Conservation (phyloP, 23 tunicate species). For the Styela clava region DNA sequence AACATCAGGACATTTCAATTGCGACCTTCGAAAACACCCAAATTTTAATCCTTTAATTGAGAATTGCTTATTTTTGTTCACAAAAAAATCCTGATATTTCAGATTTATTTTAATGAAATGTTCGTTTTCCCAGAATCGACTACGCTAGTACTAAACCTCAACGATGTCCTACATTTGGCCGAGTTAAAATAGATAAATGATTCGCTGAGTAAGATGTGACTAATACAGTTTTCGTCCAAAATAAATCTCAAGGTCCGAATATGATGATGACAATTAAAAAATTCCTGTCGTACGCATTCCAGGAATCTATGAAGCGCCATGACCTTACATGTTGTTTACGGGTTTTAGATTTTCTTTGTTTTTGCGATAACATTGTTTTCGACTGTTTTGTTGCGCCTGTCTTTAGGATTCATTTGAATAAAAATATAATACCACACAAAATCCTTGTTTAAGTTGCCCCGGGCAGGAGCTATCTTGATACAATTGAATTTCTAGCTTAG, state of each 20-base stretch:
- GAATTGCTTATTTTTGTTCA: no score
- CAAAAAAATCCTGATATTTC: no score
- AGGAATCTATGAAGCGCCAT: neutral
- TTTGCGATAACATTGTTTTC: neutral
- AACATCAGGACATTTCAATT: neutral
- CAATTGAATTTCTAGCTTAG: neutral
- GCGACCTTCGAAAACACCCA: conserved; percentile 29
- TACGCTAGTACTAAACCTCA: no score
- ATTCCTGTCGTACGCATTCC: neutral
- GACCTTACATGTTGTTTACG: neutral
- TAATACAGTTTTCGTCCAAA: no score
- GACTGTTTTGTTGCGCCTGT: neutral
- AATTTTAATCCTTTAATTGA: conserved; percentile 26
- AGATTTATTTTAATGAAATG: no score
- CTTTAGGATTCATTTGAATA: neutral
- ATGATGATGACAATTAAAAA: neutral
- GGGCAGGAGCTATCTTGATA: neutral
- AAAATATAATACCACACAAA: neutral
- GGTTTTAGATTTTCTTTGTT: neutral
- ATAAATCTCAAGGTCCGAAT: no score
- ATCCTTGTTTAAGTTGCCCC: neutral
- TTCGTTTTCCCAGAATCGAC: no score
- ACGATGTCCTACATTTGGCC: no score
- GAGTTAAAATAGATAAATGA: no score
- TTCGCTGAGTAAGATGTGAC: no score